phyloP scores from a whole-genome alignment of 2,888 invertebrate genomes.

The Drosophila helvetica region DNA sequence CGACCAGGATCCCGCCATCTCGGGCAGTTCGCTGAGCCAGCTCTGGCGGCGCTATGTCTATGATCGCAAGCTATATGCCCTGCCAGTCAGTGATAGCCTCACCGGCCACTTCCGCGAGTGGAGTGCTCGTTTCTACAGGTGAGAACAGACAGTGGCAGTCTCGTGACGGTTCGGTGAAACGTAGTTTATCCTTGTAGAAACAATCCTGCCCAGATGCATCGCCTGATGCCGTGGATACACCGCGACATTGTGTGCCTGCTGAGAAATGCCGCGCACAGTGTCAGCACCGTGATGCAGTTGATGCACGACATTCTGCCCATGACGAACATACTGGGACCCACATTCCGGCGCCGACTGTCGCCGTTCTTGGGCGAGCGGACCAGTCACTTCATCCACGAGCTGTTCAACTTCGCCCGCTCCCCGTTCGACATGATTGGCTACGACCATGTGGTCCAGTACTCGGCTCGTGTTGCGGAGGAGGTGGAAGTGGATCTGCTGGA shows the following conservation, averaged over 20 bases:
- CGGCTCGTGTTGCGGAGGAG: constrained; percentile 83
- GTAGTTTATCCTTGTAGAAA: constrained; percentile 85
- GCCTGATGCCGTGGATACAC: constrained; percentile 94
- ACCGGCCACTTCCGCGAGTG: constrained; percentile 90
- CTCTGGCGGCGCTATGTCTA: constrained; percentile 89
- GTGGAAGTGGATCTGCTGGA: constrained; percentile 80
- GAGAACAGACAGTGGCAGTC: constrained; percentile 37
- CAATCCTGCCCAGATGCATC: constrained; percentile 91
- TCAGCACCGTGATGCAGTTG: constrained; percentile 88
- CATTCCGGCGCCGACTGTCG: constrained; percentile 89
- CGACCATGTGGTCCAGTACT: constrained; percentile 89
- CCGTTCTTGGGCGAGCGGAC: constrained; percentile 90
- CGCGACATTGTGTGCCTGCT: constrained; percentile 91
- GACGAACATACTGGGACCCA: constrained; percentile 85
- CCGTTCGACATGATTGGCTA: constrained; percentile 94
- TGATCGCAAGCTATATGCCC: constrained; percentile 90
- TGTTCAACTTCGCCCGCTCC: constrained; percentile 93
- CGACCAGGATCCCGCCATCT: constrained; percentile 69
- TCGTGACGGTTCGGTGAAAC: constrained; percentile 27
- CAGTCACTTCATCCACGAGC: constrained; percentile 95
- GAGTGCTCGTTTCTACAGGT: constrained; percentile 91
- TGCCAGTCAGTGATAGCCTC: constrained; percentile 87
- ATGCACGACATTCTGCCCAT: constrained; percentile 89
- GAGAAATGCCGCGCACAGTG: constrained; percentile 86
- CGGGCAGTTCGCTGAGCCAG: constrained; percentile 75